These are phyloP conservation scores for Engraulis encrasicolus DNA, from an alignment of 2,113 vertebrate genomes.

Conservation along the genomic window DNA sequence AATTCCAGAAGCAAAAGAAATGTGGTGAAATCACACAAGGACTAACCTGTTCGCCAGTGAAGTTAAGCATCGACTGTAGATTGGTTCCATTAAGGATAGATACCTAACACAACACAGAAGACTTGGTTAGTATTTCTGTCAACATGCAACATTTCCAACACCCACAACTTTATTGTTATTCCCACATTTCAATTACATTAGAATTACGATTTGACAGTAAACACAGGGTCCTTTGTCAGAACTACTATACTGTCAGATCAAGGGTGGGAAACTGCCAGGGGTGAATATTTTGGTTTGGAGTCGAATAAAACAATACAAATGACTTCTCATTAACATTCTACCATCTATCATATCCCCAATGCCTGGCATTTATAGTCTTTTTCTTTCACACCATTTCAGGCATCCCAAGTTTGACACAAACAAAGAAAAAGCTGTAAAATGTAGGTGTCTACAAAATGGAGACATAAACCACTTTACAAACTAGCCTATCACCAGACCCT, in stretches of 20 bases:
- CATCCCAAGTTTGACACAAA: too few species aligned
- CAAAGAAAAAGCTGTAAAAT: too few species aligned
- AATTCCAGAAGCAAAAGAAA: neutral
- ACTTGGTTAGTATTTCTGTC: neutral
- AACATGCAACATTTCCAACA: neutral
- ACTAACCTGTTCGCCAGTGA: conserved; percentile 90
- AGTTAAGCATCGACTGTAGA: conserved; percentile 80
- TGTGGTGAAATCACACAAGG: neutral
- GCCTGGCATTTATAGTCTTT: too few species aligned
- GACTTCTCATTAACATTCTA: neutral
- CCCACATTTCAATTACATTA: neutral
- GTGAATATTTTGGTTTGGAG: neutral
- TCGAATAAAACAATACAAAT: neutral
- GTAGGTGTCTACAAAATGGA: too few species aligned
- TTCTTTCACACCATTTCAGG: too few species aligned
- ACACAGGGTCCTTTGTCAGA: neutral
- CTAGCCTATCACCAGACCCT: too few species aligned
- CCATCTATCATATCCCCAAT: neutral
- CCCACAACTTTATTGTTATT: neutral
- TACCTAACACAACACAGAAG: conserved; percentile 71
- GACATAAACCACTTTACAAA: too few species aligned
- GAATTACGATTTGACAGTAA: neutral
- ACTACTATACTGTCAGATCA: neutral
- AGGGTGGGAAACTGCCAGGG: neutral
- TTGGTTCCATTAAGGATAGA: conserved; percentile 82